phyloP scores from a whole-genome alignment of 2,113 vertebrate species.

The Lichenostomus cassidix region DNA sequence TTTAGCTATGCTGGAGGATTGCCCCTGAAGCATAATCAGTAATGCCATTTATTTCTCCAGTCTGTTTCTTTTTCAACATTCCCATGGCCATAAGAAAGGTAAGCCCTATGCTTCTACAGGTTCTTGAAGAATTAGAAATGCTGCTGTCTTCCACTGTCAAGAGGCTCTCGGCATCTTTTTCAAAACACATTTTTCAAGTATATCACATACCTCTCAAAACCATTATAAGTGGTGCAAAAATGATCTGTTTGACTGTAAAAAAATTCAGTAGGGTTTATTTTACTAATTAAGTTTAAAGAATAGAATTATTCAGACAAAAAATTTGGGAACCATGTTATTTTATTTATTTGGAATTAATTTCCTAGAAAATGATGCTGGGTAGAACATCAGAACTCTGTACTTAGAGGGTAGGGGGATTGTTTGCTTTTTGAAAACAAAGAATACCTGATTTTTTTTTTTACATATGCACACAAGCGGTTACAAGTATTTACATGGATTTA shows the following conservation, averaged over 20 bases:
- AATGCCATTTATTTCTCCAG: not conserved
- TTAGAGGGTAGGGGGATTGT: fast-evolving
- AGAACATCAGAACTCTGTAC: not conserved
- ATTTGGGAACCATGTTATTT: not conserved
- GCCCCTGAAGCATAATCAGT: not conserved
- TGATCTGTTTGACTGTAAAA: not conserved
- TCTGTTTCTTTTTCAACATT: not conserved
- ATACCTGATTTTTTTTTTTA: not conserved
- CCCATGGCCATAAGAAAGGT: not conserved
- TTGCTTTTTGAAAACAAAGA: not conserved
- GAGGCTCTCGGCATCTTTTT: not conserved
- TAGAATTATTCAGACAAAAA: not conserved
- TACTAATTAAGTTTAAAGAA: not conserved
- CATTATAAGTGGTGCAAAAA: not conserved
- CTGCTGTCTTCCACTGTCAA: not conserved
- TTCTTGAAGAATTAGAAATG: not conserved
- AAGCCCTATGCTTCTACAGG: not conserved
- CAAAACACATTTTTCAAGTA: not conserved
- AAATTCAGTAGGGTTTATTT: not conserved
- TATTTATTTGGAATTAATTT: not conserved
- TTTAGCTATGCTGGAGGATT: not conserved
- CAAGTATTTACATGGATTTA: not conserved
- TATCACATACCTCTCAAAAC: not conserved
- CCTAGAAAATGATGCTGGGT: not conserved
- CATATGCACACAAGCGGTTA: not conserved